These are phyloP conservation scores for Microcebus ravelobensis DNA, from an alignment of 2,113 vertebrate genomes.

Conservation along the genomic window DNA sequence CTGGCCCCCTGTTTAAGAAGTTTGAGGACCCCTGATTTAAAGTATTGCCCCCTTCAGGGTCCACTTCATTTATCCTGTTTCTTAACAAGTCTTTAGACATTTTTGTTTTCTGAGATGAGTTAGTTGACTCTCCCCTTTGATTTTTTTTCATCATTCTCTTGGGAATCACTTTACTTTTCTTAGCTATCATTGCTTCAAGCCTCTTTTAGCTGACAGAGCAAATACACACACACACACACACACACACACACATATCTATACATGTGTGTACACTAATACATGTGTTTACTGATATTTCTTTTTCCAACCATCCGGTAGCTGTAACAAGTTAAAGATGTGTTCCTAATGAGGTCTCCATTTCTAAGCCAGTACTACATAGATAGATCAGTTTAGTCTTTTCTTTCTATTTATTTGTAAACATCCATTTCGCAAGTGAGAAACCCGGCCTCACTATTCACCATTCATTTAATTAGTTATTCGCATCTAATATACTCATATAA, in stretches of 20 bases:
- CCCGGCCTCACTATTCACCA: not conserved
- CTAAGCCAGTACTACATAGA: not conserved
- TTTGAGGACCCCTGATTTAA: not conserved
- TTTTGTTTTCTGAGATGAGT: not conserved
- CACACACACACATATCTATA: not conserved
- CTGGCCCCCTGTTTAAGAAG: too few species aligned
- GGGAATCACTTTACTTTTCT: not conserved
- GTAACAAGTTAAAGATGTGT: not conserved
- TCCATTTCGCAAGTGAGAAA: not conserved
- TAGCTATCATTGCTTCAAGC: not conserved
- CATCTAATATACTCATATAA: not conserved
- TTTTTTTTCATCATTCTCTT: not conserved
- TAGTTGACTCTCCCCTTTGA: not conserved
- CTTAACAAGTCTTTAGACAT: not conserved
- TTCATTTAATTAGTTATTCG: not conserved
- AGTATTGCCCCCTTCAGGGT: not conserved
- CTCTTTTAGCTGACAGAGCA: not conserved
- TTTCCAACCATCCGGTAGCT: not conserved
- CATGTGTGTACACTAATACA: not conserved
- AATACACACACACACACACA: not conserved
- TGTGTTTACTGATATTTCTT: not conserved
- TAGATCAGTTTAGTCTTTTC: accelerated
- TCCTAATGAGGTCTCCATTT: not conserved
- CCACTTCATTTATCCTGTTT: not conserved
- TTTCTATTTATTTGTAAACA: not conserved